Evolutionary conservation across 2,113 vertebrate genomes (phyloP), one percentile per base, ranked within the genome.

Genomic region (Toxostoma redivivum): DNA sequence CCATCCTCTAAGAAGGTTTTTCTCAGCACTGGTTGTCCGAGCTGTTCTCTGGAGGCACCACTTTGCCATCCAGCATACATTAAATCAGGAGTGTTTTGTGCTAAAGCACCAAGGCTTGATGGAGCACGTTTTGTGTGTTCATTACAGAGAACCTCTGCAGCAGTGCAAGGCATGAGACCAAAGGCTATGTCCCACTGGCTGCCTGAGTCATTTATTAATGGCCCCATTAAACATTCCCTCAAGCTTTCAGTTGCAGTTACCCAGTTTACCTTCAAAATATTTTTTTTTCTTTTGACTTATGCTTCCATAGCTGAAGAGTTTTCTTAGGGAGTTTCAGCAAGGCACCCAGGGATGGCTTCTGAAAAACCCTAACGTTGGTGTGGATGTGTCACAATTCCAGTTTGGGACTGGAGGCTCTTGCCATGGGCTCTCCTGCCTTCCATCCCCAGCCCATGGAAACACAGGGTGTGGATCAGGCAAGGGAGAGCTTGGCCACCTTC

Each of bases 41-140:
- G 40, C 5, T 71, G 45, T 93, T 91, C 86, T 74, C 85, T 72
- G 79, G 33, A 94, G 87, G 62, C 77, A 84, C 47, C 72, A 33
- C 76, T 87, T 87, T 44, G 37, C 81, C 87, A 61, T 92, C 77
- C 60, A 79, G 72, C 77, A 45, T 11, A 28, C n/a, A 42, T 80
- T 61, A 70, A 86, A 76, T 14, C 74, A 65, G 73, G 37, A 94
- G 79, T 33, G 76, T 70, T 94, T 65, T 51, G 66, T 71, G 66
- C 78, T 95, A 10, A 57, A 83, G 73, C 12, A 7, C 71, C 54
- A 58, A 57, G 54, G 74, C 96, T 95, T 95, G 93, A 96, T 81
- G 54, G 90, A 78, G 88, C 92, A 95, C 28, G 94, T 96, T 97
- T 65, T 90, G 92, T 72, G 69, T 78, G 65, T 64, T 94, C 80